Base-by-base conservation (phyloP, 2,797 vertebrate genomes). In the Nannoperca obscura region DNA sequence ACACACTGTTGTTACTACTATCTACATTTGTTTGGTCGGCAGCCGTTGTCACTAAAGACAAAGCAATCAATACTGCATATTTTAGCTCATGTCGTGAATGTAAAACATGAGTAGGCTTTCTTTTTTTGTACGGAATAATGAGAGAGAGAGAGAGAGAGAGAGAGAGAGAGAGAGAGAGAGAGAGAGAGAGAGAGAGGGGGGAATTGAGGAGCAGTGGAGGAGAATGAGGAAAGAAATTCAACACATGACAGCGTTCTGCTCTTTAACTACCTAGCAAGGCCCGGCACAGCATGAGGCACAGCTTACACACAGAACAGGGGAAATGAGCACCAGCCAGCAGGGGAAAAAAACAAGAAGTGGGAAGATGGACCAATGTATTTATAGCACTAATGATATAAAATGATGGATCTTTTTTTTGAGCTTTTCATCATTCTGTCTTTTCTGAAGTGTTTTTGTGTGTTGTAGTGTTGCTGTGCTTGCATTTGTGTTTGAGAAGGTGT, bases 21-120 rank as follows among this genome's bases (percentile, higher is more conserved):
- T 84, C 62, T 76, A 42, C 64, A 83, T 82, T 83, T 88, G 82
- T 91, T 91, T 83, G 73, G 65, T 82, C 19, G 67, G 60, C 74
- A 71, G 82, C 68, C 38, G 24, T 74, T 82, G 88, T 88, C 82
- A 76, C 77, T 67, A 70, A 89, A 80, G 68, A 80, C 61, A 80
- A 82, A 88, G 80, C 82, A 89, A 92, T 92, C 90, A 88, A 91
- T 93, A 71, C 54, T 74, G 83, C 84, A 91, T 88, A 89, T 92
- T 87, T 91, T 81, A 83, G 65, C 75, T 83, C 66, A 71, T 81
- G 80, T 76, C 69, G 61, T 24, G 72, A 83, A 71, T 71, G 83
- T 87, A 86, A 88, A 88, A 86, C 73, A 84, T 27, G 19, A 70
- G 54, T 22, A 53, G 63, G 79, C 70, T 72, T 78, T 77, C 49